Conservation (phyloP, 2,888 invertebrate species). For the Calameuta idolon region DNA sequence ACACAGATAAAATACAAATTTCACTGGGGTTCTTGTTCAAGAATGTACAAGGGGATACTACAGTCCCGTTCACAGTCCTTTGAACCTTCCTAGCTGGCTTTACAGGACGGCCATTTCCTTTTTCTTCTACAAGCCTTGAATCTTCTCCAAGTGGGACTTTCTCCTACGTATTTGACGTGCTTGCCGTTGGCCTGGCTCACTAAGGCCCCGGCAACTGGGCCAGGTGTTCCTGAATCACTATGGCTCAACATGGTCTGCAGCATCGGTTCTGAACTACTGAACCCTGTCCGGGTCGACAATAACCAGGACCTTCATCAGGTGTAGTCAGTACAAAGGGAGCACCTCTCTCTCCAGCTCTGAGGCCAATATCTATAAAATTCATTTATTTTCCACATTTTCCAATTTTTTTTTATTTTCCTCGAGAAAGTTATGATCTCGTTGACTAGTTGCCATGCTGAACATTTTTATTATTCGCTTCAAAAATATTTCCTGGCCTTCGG, state of each 20-base stretch:
- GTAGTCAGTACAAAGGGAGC: conserved; percentile 18
- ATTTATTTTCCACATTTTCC: neutral
- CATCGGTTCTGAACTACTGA: neutral
- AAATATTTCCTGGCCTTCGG: neutral
- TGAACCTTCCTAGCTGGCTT: neutral
- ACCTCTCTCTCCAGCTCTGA: neutral
- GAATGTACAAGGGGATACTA: neutral
- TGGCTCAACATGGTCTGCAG: neutral
- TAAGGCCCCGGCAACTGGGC: neutral
- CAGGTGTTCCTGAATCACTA: neutral
- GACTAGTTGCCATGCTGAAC: neutral
- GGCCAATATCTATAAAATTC: neutral
- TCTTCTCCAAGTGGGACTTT: neutral
- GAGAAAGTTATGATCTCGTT: neutral
- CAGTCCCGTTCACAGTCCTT: neutral
- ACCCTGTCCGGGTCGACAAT: neutral
- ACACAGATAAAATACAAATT: neutral
- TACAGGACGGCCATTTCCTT: neutral
- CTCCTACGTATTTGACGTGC: neutral
- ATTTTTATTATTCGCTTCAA: neutral
- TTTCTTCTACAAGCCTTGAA: neutral
- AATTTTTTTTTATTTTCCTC: neutral
- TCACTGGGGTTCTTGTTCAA: neutral
- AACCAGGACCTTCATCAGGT: neutral
- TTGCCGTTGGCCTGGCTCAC: neutral